These are phyloP conservation scores for Bryconaethiops microstoma DNA, from an alignment of 2,797 vertebrate species.

Conservation along the genomic window DNA sequence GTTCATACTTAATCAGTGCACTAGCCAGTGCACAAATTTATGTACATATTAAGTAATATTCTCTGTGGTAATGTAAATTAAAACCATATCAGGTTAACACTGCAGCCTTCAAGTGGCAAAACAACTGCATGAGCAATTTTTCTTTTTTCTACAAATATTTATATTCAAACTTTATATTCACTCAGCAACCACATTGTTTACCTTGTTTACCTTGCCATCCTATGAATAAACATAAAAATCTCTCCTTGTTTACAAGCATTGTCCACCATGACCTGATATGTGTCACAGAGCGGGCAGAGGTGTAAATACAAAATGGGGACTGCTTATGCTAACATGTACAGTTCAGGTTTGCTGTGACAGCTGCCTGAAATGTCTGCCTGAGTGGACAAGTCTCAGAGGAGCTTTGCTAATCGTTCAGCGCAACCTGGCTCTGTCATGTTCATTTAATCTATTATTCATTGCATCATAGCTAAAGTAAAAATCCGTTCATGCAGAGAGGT, in stretches of 20 bases:
- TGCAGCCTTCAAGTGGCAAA: background rate
- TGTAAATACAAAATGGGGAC: background rate
- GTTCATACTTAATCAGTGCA: constrained; percentile 26
- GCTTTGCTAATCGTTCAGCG: constrained; percentile 49
- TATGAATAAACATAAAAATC: background rate
- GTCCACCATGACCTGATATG: constrained; percentile 2
- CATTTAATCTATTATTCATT: constrained; percentile 65
- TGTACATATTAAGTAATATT: constrained; percentile 12
- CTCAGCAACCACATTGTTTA: background rate
- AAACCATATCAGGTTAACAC: background rate
- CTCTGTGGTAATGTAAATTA: background rate
- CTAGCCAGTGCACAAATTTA: background rate
- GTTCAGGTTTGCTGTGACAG: constrained; percentile 38
- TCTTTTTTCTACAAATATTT: background rate
- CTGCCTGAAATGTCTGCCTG: constrained; percentile 27
- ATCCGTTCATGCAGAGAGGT: constrained; percentile 44
- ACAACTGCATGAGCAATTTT: background rate
- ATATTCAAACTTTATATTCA: background rate
- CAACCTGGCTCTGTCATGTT: constrained; percentile 33
- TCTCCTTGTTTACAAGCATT: background rate
- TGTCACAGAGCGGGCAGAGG: background rate
- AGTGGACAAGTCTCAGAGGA: constrained; percentile 48
- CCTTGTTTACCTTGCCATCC: background rate
- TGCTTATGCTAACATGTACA: constrained; percentile 9
- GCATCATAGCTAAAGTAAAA: constrained; percentile 53